These are phyloP conservation scores for Alentia gelatinosa DNA, from an alignment of 2,888 invertebrate species.

Conservation along the genomic window DNA sequence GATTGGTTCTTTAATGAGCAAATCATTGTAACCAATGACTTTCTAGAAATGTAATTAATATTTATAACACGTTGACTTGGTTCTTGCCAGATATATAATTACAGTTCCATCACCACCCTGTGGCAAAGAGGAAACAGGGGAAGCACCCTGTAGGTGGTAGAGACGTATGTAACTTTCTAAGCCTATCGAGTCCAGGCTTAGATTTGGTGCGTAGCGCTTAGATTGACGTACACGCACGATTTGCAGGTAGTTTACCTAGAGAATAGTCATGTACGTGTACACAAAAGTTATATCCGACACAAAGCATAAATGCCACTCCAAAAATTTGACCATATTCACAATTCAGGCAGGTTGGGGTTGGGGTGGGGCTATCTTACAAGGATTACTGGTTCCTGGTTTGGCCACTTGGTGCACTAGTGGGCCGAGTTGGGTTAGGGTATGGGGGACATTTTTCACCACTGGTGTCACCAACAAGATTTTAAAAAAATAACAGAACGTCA, in stretches of 20 bases:
- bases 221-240: background rate
- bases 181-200: background rate
- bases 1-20: background rate
- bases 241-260: background rate
- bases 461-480: background rate
- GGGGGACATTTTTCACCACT: background rate
- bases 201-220: background rate
- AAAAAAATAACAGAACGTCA: background rate
- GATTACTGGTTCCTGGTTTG: background rate
- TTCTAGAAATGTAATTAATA: background rate
- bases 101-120: background rate
- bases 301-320: slow-evolving; percentile 27
- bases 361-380: slow-evolving; percentile 9
- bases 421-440: background rate
- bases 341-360: background rate
- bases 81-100: background rate
- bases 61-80: background rate
- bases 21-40: background rate
- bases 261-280: background rate
- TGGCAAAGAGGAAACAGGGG: background rate
- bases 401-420: background rate
- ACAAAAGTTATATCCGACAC: slow-evolving; percentile 16
- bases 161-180: background rate
- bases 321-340: background rate
- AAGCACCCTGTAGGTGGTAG: background rate